phyloP scores from a whole-genome alignment of 2,888 invertebrate genomes.

The Eupithecia inturbata region DNA sequence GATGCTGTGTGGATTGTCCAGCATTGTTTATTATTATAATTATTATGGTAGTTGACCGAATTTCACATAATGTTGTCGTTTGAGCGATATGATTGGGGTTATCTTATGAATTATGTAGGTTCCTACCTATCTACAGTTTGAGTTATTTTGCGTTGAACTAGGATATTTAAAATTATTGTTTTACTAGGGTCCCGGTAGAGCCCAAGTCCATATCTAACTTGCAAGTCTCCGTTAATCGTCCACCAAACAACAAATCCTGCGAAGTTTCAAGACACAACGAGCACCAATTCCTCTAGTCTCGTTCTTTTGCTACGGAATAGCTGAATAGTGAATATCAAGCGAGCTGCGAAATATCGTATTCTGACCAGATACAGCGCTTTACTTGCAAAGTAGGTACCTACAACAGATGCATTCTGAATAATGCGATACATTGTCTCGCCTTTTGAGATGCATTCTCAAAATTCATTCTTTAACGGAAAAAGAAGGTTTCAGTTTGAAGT shows the following conservation, averaged over 20 bases:
- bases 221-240: background rate
- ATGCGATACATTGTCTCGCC: constrained; percentile 14
- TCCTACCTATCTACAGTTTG: background rate
- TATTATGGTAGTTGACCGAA: too few species aligned
- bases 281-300: background rate
- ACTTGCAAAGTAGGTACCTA: constrained; percentile 27
- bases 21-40: too few species aligned
- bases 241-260: background rate
- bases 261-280: background rate
- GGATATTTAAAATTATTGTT: too few species aligned
- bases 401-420: constrained; percentile 11
- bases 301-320: constrained; percentile 16
- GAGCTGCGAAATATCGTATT: constrained; percentile 25
- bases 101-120: background rate
- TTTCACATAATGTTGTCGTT: background rate
- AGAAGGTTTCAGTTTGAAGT: background rate
- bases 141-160: background rate
- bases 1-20: too few species aligned
- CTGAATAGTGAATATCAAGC: constrained; percentile 24
- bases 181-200: too few species aligned
- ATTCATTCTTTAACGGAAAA: constrained; percentile 7
- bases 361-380: constrained; percentile 11
- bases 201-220: background rate
- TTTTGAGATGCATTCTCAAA: constrained; percentile 9
- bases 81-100: background rate